A percentile compares a stretch with the other conserved stretches of the same genome.
These are phyloP conservation scores for Sphaeridia pumilis DNA, from an alignment of 2,888 invertebrate genomes.

Conservation along the genomic window DNA sequence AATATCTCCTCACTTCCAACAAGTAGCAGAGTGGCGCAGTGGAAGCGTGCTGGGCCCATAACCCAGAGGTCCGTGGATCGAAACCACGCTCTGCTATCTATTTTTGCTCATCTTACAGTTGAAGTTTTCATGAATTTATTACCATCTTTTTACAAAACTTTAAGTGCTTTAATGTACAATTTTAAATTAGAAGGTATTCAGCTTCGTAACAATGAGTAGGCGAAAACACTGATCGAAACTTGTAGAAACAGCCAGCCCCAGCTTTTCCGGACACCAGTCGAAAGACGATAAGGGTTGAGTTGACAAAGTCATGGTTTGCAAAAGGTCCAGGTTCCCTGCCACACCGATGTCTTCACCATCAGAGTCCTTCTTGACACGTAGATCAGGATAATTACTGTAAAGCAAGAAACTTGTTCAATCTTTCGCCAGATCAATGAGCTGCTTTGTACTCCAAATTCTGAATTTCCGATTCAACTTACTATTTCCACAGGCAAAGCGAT, in stretches of 20 bases:
- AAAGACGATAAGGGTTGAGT: slow-evolving; percentile 78
- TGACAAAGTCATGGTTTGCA: slow-evolving; percentile 70
- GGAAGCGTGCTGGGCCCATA: slow-evolving; percentile 27
- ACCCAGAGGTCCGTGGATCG: slow-evolving; percentile 27
- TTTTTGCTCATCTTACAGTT: too few species aligned
- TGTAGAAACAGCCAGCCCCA: slow-evolving; percentile 74
- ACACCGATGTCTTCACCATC: slow-evolving; percentile 65
- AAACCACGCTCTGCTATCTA: slow-evolving; percentile 23
- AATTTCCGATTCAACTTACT: slow-evolving; percentile 47
- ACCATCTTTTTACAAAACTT: too few species aligned
- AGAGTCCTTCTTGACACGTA: slow-evolving; percentile 55
- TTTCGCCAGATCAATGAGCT: too few species aligned
- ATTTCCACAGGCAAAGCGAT: slow-evolving; percentile 87
- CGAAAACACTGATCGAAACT: slow-evolving; percentile 84
- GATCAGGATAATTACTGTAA: slow-evolving; percentile 63
- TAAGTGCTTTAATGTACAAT: too few species aligned
- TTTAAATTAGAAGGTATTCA: slow-evolving; percentile 40
- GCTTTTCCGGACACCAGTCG: slow-evolving; percentile 85
- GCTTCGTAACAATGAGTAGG: slow-evolving; percentile 74
- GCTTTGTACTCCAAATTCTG: neutral
- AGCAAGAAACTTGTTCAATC: neutral
- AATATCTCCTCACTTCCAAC: neutral
- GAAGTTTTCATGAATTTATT: too few species aligned
- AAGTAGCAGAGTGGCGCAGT: slow-evolving; percentile 24
- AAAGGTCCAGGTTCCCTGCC: slow-evolving; percentile 57